These are phyloP conservation scores for Abscondita cerata DNA, from an alignment of 2,888 invertebrate species.

Conservation along the genomic window DNA sequence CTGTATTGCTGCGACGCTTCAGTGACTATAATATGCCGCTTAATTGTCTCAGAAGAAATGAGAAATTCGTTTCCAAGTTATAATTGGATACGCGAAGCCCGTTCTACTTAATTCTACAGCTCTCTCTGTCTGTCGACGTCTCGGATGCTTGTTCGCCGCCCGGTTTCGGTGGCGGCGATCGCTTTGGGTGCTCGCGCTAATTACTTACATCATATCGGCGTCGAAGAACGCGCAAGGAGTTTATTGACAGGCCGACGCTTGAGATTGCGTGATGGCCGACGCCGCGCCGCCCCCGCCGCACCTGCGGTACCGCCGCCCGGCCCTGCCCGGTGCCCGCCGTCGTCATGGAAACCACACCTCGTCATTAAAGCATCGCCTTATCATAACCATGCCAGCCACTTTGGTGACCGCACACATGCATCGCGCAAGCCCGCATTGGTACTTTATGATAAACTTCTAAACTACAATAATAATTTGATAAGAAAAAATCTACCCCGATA, in stretches of 20 bases:
- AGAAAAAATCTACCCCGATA: slow-evolving; percentile 16
- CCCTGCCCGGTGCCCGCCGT: slow-evolving; percentile 62
- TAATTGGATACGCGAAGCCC: slow-evolving; percentile 61
- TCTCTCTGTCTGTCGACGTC: slow-evolving; percentile 33
- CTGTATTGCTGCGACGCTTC: slow-evolving; percentile 59
- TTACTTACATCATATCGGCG: slow-evolving; percentile 37
- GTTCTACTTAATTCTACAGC: slow-evolving; percentile 42
- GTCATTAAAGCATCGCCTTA: slow-evolving; percentile 65
- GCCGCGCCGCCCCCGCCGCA: slow-evolving; percentile 48
- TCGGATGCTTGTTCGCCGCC: slow-evolving; percentile 19
- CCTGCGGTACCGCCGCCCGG: slow-evolving; percentile 49
- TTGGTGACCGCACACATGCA: slow-evolving; percentile 56
- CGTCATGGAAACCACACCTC: slow-evolving; percentile 62
- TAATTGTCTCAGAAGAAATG: slow-evolving; percentile 65
- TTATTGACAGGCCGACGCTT: slow-evolving; percentile 55
- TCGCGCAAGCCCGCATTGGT: slow-evolving; percentile 40
- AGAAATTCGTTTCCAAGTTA: slow-evolving; percentile 65
- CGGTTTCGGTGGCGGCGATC: slow-evolving; percentile 22
- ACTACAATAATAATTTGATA: slow-evolving; percentile 37
- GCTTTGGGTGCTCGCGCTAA: slow-evolving; percentile 33
- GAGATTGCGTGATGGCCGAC: slow-evolving; percentile 60
- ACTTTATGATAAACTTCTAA: slow-evolving; percentile 48
- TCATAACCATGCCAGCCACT: slow-evolving; percentile 63
- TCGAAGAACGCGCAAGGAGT: slow-evolving; percentile 37
- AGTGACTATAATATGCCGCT: slow-evolving; percentile 63